Conservation (phyloP, 2,797 vertebrate genomes). For the Odontamblyopus rebecca region DNA sequence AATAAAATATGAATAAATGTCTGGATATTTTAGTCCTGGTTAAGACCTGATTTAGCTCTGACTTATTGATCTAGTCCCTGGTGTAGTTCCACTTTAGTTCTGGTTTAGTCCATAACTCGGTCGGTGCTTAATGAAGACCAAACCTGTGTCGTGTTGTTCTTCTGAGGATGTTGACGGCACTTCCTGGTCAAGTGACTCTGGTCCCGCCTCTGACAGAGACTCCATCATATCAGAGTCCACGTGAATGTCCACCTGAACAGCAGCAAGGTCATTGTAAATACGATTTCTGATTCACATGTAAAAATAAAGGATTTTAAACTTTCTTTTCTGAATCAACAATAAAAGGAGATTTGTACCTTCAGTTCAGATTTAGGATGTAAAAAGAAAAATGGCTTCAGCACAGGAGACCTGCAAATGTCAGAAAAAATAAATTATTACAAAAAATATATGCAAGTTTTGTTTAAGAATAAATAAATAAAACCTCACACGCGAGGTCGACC, state of each 20-base stretch:
- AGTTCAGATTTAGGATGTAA: slow-evolving; percentile 79
- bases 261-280: background rate
- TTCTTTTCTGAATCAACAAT: background rate
- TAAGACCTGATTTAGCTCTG: background rate
- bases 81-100: too few relatives aligned
- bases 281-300: background rate
- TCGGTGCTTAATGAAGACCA: background rate
- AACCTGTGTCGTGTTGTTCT: slow-evolving; percentile 70
- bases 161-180: slow-evolving; percentile 42
- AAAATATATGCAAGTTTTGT: background rate
- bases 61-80: too few relatives aligned
- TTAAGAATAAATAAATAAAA: background rate
- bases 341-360: slow-evolving; percentile 67
- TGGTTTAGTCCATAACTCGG: background rate
- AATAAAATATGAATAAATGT: too few relatives aligned
- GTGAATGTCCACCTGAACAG: slow-evolving; percentile 75
- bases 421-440: background rate
- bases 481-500: slow-evolving; percentile 84
- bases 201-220: slow-evolving; percentile 66
- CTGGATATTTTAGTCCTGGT: background rate
- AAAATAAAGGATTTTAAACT: background rate
- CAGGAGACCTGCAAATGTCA: slow-evolving; percentile 76
- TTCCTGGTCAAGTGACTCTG: slow-evolving; percentile 58
- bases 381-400: slow-evolving; percentile 89
- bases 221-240: slow-evolving; percentile 78